Evolutionary conservation across 2,113 vertebrate genomes (phyloP).

Genomic region (Gavia stellata): DNA sequence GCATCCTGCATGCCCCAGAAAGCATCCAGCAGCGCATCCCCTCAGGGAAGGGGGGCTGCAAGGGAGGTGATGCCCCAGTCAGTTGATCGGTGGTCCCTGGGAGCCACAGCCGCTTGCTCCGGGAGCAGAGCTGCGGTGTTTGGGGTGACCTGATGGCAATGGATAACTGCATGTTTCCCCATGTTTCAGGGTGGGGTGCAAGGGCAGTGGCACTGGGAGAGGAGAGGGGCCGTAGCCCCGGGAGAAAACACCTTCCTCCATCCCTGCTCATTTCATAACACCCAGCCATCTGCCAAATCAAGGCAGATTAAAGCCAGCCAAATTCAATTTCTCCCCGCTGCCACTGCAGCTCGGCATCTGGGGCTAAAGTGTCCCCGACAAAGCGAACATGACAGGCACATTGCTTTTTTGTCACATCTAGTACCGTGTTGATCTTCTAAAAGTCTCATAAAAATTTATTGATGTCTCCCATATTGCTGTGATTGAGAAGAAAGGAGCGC

Average conservation of each 20-base stretch:
- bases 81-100: rapidly evolving
- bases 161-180: not conserved
- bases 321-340: slow-evolving; percentile 79
- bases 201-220: not conserved
- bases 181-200: not conserved
- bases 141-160: not conserved
- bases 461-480: slow-evolving; percentile 69
- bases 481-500: slow-evolving; percentile 54
- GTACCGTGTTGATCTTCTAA: slow-evolving; percentile 72
- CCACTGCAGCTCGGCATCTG: slow-evolving; percentile 69
- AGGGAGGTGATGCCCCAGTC: not conserved
- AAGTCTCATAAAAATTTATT: slow-evolving; percentile 81
- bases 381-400: slow-evolving; percentile 88
- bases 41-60: too few species aligned
- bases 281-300: slow-evolving; percentile 75
- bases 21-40: not conserved
- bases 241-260: slow-evolving; percentile 59
- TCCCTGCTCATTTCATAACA: slow-evolving; percentile 66
- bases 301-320: slow-evolving; percentile 81
- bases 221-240: not conserved
- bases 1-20: not conserved
- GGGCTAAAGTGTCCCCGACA: slow-evolving; percentile 76
- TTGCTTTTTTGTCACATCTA: slow-evolving; percentile 82
- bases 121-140: not conserved
- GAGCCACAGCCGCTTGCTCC: not conserved